Base-by-base conservation (phyloP, 1,140 invertebrate genomes). In the Zaprionus vittiger region DNA sequence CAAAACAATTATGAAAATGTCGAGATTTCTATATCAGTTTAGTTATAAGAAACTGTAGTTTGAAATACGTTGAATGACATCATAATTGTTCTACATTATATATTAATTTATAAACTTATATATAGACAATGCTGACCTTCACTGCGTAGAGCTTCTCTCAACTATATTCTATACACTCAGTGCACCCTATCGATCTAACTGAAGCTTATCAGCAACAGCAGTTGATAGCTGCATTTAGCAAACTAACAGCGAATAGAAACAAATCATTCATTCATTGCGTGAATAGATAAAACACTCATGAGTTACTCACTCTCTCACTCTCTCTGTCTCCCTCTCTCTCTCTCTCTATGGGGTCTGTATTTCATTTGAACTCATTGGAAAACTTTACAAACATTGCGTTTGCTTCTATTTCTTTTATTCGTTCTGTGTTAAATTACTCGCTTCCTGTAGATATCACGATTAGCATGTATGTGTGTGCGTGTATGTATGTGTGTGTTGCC, bases 401-500 rank as follows among this genome's bases (percentile, higher is more conserved):
- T 44, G 57, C 44, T 68, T 61, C 64, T 54, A 74, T 55, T 65
- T 38, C 52, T 52, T 20, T 37, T 49, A 60, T 56, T 54, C 31
- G 74, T 31, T 57, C 52, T 56, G 59, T 47, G 34, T 47, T 73
- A 57, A 78, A 78, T 78, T 78, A 72, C 52, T 41, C 37, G 44
- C 65, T 74, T 78, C 76, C 76, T 69, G 71, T 73, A 47, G 17
- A 47, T 71, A 61, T 26, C n/a, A 56, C n/a, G 41, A 57, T 73
- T 64, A 64, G 71, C 62, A 56, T 52, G 20, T 52, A 11, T 52
- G 20, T 52, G 11, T 49, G 71, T 5, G 11, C 14, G n/a, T 54
- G 12, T 24, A 5, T 49, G 17, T 20, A 11, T 49, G 17, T 49
- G 7, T 11, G 59, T 9, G 11, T 17, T 55, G 14, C 17, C 15